These are phyloP conservation scores for Drosophila nigritarsus DNA, from an alignment of 2,888 invertebrate genomes.

Conservation along the genomic window DNA sequence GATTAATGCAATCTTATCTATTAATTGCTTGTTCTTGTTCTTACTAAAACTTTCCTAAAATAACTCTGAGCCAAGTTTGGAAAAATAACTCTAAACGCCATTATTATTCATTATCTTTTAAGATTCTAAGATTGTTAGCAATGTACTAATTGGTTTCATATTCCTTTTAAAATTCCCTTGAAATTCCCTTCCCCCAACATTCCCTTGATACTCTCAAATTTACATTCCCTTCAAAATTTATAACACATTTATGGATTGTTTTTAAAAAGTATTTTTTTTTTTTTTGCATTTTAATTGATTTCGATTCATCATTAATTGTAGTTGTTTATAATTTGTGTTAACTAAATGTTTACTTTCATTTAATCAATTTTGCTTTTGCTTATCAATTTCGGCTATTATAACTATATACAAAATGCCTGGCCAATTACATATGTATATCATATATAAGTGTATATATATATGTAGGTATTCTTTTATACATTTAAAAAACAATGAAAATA, in stretches of 20 bases:
- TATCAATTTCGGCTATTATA: slow-evolving; percentile 71
- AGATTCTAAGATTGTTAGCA: too few species aligned
- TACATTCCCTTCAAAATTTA: slow-evolving; percentile 7
- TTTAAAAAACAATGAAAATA: slow-evolving; percentile 76
- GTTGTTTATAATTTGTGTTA: slow-evolving; percentile 81
- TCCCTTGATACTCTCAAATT: too few species aligned
- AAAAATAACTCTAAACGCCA: neutral
- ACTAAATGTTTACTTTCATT: slow-evolving; percentile 71
- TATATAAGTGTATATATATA: slow-evolving; percentile 19
- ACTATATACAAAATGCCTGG: slow-evolving; percentile 75
- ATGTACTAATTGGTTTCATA: neutral
- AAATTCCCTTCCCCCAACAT: too few species aligned
- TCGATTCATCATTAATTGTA: slow-evolving; percentile 78
- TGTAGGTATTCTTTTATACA: slow-evolving; percentile 69
- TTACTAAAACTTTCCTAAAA: neutral
- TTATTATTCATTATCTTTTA: neutral
- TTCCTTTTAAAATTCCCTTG: neutral
- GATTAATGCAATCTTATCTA: neutral
- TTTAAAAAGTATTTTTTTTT: slow-evolving; percentile 61
- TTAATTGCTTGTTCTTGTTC: neutral
- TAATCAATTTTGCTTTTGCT: slow-evolving; percentile 48
- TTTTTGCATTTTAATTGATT: slow-evolving; percentile 75
- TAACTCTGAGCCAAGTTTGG: neutral
- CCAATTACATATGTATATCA: slow-evolving; percentile 50
- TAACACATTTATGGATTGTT: slow-evolving; percentile 52